A percentile compares a stretch with the other conserved stretches of the same genome.
These are phyloP conservation scores for Helicoverpa assulta DNA, from an alignment of 2,888 invertebrate species.

Conservation along the genomic window DNA sequence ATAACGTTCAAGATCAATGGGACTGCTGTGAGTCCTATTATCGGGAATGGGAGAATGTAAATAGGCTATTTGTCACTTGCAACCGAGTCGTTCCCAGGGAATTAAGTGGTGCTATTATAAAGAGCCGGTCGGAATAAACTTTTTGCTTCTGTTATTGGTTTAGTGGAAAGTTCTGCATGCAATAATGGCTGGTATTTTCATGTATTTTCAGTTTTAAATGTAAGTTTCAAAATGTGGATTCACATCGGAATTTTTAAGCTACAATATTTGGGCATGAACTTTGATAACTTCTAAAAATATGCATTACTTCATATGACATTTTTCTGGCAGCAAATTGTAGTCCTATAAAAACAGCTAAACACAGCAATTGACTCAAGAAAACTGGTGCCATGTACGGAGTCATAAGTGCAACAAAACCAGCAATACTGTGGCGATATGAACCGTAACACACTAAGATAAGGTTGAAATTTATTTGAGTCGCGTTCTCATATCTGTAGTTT, in stretches of 20 bases:
- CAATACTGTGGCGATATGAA: neutral
- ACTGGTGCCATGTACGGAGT: slow-evolving; percentile 30
- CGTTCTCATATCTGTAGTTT: slow-evolving; percentile 21
- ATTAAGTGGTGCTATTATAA: slow-evolving; percentile 72
- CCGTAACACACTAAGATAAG: neutral
- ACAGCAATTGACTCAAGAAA: slow-evolving; percentile 30
- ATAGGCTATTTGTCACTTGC: slow-evolving; percentile 79
- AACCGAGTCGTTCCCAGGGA: slow-evolving; percentile 62
- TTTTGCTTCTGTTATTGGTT: slow-evolving; percentile 53
- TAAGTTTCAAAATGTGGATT: too few relatives aligned
- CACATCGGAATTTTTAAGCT: neutral
- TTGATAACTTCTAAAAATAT: neutral
- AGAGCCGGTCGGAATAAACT: slow-evolving; percentile 60
- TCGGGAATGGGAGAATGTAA: slow-evolving; percentile 70
- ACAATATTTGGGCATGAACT: neutral
- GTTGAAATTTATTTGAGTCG: slow-evolving; percentile 2
- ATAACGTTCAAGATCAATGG: slow-evolving; percentile 64
- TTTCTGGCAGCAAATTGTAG: neutral
- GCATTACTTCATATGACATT: neutral
- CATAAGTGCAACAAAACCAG: slow-evolving; percentile 33
- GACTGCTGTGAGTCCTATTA: slow-evolving; percentile 69
- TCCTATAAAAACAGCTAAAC: slow-evolving; percentile 30
- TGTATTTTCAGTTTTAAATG: too few relatives aligned
- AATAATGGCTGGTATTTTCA: neutral
- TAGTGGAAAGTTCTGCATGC: slow-evolving; percentile 12